phyloP scores from a whole-genome alignment of 2,888 invertebrate species.

The Polydesmus complanatus region DNA sequence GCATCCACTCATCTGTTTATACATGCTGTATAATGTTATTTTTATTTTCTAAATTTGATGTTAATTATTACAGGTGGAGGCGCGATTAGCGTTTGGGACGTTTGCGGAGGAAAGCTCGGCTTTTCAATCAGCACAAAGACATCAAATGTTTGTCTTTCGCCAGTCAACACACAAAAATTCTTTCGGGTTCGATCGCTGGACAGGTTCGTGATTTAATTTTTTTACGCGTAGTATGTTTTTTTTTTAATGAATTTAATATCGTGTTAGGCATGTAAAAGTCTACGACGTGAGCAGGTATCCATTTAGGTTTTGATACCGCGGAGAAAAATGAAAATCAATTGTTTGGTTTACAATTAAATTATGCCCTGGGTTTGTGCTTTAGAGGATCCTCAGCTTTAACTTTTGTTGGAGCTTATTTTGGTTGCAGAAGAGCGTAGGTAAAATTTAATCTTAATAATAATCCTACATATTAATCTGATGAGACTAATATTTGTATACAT shows the following conservation, averaged over 20 bases:
- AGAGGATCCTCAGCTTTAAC: slow-evolving; percentile 75
- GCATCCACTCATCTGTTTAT: slow-evolving; percentile 3
- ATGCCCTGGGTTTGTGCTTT: slow-evolving; percentile 79
- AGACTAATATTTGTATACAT: too few species aligned
- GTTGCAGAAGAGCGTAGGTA: too few species aligned
- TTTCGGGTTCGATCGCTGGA: slow-evolving; percentile 88
- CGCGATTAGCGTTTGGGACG: slow-evolving; percentile 86
- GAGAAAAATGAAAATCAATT: too few species aligned
- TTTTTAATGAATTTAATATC: slow-evolving; percentile 7
- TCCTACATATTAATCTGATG: too few species aligned
- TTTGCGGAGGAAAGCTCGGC: slow-evolving; percentile 68
- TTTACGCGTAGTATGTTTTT: too few species aligned
- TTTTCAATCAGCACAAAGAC: slow-evolving; percentile 90
- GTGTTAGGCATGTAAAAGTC: slow-evolving; percentile 63
- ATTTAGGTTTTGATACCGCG: too few species aligned
- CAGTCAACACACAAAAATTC: slow-evolving; percentile 61
- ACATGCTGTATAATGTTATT: background rate
- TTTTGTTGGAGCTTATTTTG: too few species aligned
- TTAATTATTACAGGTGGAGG: slow-evolving; percentile 52
- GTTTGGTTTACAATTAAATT: slow-evolving; percentile 73
- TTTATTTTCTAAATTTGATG: background rate
- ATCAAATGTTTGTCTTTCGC: slow-evolving; percentile 74
- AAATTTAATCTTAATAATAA: too few species aligned
- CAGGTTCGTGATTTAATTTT: slow-evolving; percentile 40
- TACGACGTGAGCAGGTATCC: slow-evolving; percentile 74